These are phyloP conservation scores for Digitonthophagus gazella DNA, from an alignment of 2,888 invertebrate genomes.

Conservation along the genomic window DNA sequence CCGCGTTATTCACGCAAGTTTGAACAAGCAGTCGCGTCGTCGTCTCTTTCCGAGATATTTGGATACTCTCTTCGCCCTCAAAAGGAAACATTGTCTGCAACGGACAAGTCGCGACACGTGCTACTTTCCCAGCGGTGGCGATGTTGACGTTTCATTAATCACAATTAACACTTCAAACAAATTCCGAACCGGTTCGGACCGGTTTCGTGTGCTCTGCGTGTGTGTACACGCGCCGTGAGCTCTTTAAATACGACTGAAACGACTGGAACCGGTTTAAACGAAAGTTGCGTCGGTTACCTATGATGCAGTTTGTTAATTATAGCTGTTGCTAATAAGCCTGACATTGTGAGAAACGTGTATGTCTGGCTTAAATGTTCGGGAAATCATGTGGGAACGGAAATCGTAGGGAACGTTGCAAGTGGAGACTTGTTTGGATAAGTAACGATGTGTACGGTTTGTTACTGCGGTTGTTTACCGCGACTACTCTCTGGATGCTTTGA, in stretches of 20 bases:
- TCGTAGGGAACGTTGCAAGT: neutral
- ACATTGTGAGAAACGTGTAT: neutral
- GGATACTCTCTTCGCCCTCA: too few relatives aligned
- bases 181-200: conserved; percentile 1
- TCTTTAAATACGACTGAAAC: neutral
- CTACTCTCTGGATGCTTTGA: neutral
- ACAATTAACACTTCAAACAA: conserved; percentile 28
- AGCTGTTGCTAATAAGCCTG: neutral
- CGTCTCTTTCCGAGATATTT: too few relatives aligned
- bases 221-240: too few relatives aligned
- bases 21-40: neutral
- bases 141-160: conserved; percentile 28
- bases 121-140: neutral
- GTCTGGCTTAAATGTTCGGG: neutral
- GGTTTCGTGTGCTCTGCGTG: neutral
- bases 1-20: neutral
- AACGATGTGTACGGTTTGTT: neutral
- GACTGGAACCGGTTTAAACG: neutral
- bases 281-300: neutral
- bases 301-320: neutral
- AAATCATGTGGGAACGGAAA: neutral
- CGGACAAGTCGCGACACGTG: neutral
- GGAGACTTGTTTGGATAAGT: neutral
- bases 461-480: neutral
- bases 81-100: neutral